phyloP scores from a whole-genome alignment of 2,888 invertebrate species.

The Heliconius cydno region DNA sequence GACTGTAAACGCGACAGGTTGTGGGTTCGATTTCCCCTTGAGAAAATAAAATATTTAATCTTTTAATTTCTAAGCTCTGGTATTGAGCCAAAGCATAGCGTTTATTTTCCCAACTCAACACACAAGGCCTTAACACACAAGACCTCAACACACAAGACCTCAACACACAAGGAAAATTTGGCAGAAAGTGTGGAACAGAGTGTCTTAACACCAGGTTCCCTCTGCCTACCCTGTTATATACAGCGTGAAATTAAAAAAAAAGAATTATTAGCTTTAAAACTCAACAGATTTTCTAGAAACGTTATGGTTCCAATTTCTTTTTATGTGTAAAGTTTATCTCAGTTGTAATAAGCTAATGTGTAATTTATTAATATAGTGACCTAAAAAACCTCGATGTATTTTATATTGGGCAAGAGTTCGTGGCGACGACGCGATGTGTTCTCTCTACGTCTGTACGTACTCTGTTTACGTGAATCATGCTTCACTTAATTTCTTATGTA shows the following conservation, averaged over 20 bases:
- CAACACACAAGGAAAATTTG: too few species aligned
- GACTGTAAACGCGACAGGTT: too few species aligned
- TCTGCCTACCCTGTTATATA: too few species aligned
- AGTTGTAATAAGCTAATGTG: background rate
- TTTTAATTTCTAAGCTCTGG: too few species aligned
- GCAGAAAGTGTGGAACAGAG: too few species aligned
- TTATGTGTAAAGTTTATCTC: background rate
- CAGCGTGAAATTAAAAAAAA: background rate
- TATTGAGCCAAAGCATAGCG: too few species aligned
- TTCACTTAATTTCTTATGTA: constrained; percentile 33
- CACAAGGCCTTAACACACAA: too few species aligned
- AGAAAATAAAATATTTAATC: too few species aligned
- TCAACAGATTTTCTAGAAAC: background rate
- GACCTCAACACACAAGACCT: too few species aligned
- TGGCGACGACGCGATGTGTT: constrained; percentile 5
- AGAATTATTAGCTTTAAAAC: background rate
- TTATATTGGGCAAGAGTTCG: constrained; percentile 33
- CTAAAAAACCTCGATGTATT: constrained; percentile 26
- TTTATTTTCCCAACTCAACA: too few species aligned
- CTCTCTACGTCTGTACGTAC: constrained; percentile 4
- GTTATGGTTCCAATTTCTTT: background rate
- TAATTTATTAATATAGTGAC: constrained; percentile 3
- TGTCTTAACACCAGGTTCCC: too few species aligned
- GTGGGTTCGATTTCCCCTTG: too few species aligned
- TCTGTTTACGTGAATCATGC: constrained; percentile 34